Evolutionary conservation across 2,113 vertebrate species (phyloP).

Genomic region (Rhegmatorhina hoffmannsi): DNA sequence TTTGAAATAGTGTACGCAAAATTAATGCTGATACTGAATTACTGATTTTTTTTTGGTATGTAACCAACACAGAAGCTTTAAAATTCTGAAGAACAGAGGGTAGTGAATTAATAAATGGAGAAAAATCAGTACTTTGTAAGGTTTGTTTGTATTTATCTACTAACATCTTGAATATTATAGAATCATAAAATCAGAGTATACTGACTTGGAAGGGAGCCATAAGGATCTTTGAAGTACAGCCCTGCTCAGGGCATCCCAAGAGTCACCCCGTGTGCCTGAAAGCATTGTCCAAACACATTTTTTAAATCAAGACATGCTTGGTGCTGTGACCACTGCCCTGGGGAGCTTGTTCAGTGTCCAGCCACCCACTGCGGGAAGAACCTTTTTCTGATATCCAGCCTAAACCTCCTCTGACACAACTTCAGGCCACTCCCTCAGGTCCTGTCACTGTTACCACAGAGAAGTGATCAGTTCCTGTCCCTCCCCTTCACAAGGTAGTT

Average conservation of each 20-base stretch:
- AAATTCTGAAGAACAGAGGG: not conserved
- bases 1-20: not conserved
- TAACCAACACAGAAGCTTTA: not conserved
- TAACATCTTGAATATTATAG: not conserved
- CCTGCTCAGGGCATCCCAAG: not conserved
- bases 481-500: not conserved
- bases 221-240: not conserved
- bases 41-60: not conserved
- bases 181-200: not conserved
- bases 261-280: not conserved
- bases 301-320: not conserved
- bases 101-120: not conserved
- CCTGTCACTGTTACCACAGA: not conserved
- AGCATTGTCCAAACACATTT: not conserved
- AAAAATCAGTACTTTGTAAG: not conserved
- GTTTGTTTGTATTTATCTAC: not conserved
- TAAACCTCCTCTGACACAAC: not conserved
- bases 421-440: not conserved
- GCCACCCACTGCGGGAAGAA: not conserved
- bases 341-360: not conserved
- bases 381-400: not conserved
- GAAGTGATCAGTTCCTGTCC: not conserved
- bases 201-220: not conserved
- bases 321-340: not conserved
- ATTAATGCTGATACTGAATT: not conserved